Conservation (phyloP, 2,113 vertebrate species). For the Tympanuchus pallidicinctus region DNA sequence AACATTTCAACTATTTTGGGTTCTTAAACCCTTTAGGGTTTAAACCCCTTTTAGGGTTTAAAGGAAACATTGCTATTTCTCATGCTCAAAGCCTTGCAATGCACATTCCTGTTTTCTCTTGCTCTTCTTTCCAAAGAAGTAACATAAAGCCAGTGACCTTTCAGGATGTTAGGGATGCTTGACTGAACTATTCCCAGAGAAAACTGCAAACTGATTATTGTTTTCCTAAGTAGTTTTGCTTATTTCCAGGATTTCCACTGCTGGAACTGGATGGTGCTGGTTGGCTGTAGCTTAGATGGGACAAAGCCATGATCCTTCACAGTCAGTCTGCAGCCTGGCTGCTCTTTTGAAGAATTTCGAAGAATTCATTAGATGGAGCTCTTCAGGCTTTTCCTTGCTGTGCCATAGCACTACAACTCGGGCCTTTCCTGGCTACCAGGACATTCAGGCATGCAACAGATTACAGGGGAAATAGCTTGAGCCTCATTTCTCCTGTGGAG, state of each 20-base stretch:
- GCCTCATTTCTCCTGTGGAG: background rate
- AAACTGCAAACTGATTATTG: background rate
- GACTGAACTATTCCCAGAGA: background rate
- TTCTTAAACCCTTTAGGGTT: background rate
- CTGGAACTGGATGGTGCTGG: background rate
- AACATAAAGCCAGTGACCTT: background rate
- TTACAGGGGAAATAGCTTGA: background rate
- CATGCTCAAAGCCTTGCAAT: fast-evolving
- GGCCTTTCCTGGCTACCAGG: background rate
- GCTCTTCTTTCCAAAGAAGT: background rate
- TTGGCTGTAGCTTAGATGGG: background rate
- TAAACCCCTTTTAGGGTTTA: no score
- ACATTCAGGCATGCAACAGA: background rate
- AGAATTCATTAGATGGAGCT: background rate
- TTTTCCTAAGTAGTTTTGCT: background rate
- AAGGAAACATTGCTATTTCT: background rate
- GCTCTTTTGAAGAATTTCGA: background rate
- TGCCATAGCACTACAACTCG: fast-evolving
- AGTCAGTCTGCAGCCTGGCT: background rate
- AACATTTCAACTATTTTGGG: background rate
- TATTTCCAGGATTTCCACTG: background rate
- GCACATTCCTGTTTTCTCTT: background rate
- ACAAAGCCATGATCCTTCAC: background rate
- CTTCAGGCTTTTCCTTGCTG: background rate
- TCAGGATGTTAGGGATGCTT: background rate